A percentile compares a stretch with the other conserved stretches of the same genome.
These are phyloP conservation scores for Pimephales promelas DNA, from an alignment of 2,113 vertebrate species.

Conservation along the genomic window DNA sequence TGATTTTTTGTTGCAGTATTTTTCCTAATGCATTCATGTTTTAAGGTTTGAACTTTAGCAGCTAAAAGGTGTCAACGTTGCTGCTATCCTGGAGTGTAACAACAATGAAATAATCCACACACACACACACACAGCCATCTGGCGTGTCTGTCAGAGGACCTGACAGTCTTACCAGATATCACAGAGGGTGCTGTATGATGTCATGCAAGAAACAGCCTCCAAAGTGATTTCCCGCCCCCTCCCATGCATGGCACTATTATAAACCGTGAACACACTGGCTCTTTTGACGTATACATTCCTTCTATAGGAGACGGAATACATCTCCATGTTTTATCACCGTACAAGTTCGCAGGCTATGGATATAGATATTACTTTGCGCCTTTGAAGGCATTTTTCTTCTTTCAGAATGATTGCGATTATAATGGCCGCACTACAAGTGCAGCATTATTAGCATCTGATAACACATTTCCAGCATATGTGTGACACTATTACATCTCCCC, in stretches of 20 bases:
- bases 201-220: slow-evolving; percentile 56
- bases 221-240: slow-evolving; percentile 55
- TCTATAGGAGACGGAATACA: slow-evolving; percentile 34
- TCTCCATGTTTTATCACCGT: not conserved
- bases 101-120: slow-evolving; percentile 59
- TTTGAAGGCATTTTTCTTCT: slow-evolving; percentile 1
- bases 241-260: slow-evolving; percentile 44
- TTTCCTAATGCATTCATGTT: slow-evolving; percentile 47
- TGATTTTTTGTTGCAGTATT: slow-evolving; percentile 35
- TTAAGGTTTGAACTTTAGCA: slow-evolving; percentile 55
- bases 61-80: slow-evolving; percentile 57
- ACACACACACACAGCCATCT: slow-evolving; percentile 57
- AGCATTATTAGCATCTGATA: not conserved
- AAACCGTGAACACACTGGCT: slow-evolving; percentile 19
- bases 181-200: slow-evolving; percentile 59
- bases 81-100: slow-evolving; percentile 58
- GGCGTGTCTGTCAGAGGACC: slow-evolving; percentile 62
- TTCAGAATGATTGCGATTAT: not conserved
- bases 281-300: slow-evolving; percentile 8
- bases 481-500: not conserved
- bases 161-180: slow-evolving; percentile 62
- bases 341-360: not conserved
- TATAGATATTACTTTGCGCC: not conserved
- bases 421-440: not conserved
- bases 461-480: not conserved